phyloP scores from a whole-genome alignment of 92 coral and sea anemone species.

The Parazoanthus darwini region DNA sequence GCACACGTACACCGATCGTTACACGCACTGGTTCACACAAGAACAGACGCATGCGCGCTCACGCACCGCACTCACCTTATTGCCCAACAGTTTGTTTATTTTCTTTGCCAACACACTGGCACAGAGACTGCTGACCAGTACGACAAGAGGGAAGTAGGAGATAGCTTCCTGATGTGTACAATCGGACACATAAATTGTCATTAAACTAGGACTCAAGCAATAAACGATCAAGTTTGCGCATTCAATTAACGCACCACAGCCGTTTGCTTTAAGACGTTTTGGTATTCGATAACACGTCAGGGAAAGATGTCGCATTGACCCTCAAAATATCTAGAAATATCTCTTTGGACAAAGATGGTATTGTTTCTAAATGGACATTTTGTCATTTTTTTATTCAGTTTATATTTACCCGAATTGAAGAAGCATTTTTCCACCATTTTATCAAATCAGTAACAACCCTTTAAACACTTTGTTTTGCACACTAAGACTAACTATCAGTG shows the following conservation, averaged over 20 bases:
- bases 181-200: neutral
- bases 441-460: no score
- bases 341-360: no score
- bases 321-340: neutral
- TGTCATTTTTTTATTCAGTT: no score
- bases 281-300: neutral
- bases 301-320: no score
- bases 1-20: neutral
- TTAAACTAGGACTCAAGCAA: neutral
- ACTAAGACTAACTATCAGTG: no score
- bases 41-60: neutral
- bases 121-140: conserved; percentile 71
- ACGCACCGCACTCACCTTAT: conserved; percentile 55
- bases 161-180: conserved; percentile 50
- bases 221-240: neutral
- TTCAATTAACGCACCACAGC: no score
- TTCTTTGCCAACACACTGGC: conserved; percentile 76
- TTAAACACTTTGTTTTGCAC: no score
- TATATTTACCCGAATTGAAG: no score
- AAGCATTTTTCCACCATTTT: no score
- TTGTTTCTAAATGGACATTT: no score
- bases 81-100: conserved; percentile 67
- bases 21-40: neutral
- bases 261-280: no score
- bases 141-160: conserved; percentile 81